Base-by-base conservation (phyloP, 2,888 invertebrate species). In the Helobdella robusta region DNA sequence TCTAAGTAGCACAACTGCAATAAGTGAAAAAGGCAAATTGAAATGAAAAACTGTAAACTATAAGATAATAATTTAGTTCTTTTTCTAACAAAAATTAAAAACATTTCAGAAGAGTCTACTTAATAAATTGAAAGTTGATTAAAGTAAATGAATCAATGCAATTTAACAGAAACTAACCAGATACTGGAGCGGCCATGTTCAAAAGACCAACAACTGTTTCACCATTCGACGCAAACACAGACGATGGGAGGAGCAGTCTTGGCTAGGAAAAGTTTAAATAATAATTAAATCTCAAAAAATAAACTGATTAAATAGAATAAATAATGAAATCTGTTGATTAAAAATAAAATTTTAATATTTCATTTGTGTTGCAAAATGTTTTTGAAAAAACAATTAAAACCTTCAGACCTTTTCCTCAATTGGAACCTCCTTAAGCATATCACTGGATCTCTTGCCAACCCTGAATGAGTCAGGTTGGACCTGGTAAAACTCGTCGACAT, bases 141-240 rank as follows among this genome's bases (percentile, higher is more conserved):
- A 46, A 46, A 8, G 8, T 46, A 46, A 46, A 40, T 15, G 15
- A 40, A 11, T 40, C 11, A 40, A 15, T 64, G 18, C 32, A 61
- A 28, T 62, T 2, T 28, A 34, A 61, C 23, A 36, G 4, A 40
- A 1, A 60, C 64, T 68, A 75, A 86, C 86, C 86, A 76, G 81
- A 81, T 56, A 84, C 81, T 28, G 88, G 85, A 2, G 87, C 88
- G 65, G 87, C 91, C 82, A 86, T 89, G 74, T 89, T 89, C 3
- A 91, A 80, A 67, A 91, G 78, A 6, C 91, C 91, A 66, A 89
- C 85, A 73, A 87, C 84, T 76, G 93, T 92, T 77, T 93, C 89
- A 25, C 74, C 85, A 71, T 86, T 84, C 0, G 91, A 90, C 0
- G 88, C 89, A 79, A 94, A 92, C 18, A 91, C 89, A 0, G 89